Evolutionary conservation across 2,797 vertebrate genomes (phyloP).

Genomic region (Uromys caudimaculatus): DNA sequence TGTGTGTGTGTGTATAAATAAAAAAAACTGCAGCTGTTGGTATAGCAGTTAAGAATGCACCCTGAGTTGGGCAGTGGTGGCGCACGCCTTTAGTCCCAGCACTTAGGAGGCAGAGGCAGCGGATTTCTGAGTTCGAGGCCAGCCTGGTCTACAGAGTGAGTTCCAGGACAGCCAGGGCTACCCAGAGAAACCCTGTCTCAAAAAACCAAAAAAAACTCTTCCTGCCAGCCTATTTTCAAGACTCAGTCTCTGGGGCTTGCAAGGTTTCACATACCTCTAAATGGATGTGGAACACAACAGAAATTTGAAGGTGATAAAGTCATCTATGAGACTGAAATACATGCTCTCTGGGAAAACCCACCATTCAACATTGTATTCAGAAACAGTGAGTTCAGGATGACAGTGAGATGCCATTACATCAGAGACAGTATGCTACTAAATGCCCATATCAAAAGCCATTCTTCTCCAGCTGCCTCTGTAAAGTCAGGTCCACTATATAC

Average conservation of each 20-base stretch:
- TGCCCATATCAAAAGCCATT: conserved; percentile 69
- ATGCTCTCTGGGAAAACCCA: conserved; percentile 77
- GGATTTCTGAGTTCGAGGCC: no score
- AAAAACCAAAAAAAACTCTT: no score
- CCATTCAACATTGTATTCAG: conserved; percentile 83
- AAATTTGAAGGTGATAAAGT: conserved; percentile 83
- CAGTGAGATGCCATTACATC: conserved; percentile 84
- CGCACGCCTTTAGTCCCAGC: no score
- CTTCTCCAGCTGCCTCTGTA: conserved; percentile 72
- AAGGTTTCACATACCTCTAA: conserved; percentile 83
- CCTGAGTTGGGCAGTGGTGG: no score
- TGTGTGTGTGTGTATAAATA: no score
- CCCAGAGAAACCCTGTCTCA: no score
- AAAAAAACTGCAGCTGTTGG: neutral
- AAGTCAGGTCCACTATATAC: conserved; percentile 85
- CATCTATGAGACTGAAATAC: conserved; percentile 88
- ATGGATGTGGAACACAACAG: conserved; percentile 83
- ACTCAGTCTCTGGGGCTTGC: conserved; percentile 15
- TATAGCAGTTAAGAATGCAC: neutral
- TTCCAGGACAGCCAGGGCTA: no score
- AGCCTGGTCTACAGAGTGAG: no score
- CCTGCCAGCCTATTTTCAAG: conserved; percentile 77
- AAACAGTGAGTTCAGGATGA: conserved; percentile 88
- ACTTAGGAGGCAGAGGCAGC: no score
- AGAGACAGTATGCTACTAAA: conserved; percentile 69